Evolutionary conservation across 1,140 invertebrate species (phyloP).

Genomic region (Bicyclus anynana): DNA sequence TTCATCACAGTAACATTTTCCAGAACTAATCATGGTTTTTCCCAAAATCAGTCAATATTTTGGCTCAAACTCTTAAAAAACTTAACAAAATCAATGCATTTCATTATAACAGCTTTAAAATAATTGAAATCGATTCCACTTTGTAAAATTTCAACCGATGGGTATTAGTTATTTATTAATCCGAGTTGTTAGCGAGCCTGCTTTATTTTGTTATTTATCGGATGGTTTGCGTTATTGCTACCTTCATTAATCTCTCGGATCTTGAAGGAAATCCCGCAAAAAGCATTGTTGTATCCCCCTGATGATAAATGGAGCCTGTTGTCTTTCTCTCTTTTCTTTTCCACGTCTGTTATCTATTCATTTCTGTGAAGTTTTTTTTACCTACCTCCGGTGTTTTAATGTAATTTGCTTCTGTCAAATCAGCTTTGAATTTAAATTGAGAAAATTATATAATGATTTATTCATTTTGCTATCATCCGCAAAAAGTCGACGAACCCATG

Average conservation of each 20-base stretch:
- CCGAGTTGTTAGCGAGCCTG: slow-evolving; percentile 49
- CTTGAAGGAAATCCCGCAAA: slow-evolving; percentile 63
- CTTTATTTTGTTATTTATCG: slow-evolving; percentile 70
- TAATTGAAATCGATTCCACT: too few relatives aligned
- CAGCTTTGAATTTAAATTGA: not conserved
- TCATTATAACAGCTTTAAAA: too few relatives aligned
- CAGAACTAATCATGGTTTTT: too few relatives aligned
- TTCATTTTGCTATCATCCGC: too few relatives aligned
- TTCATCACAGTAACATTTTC: too few relatives aligned
- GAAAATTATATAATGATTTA: too few relatives aligned
- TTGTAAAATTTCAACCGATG: too few relatives aligned
- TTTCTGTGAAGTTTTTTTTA: not conserved
- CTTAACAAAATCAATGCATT: too few relatives aligned
- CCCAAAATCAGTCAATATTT: too few relatives aligned
- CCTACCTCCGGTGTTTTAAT: not conserved
- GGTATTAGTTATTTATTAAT: slow-evolving; percentile 66
- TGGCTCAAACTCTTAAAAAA: too few relatives aligned
- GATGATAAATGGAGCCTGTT: slow-evolving; percentile 55
- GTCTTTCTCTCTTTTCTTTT: slow-evolving; percentile 10
- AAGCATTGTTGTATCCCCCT: slow-evolving; percentile 54
- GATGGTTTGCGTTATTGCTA: slow-evolving; percentile 63
- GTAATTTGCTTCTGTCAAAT: not conserved
- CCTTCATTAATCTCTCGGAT: slow-evolving; percentile 67
- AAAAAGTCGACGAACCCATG: too few relatives aligned
- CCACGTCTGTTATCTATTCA: slow-evolving; percentile 4